Evolutionary conservation across 2,888 invertebrate genomes (phyloP).

Genomic region (Nemapogon koenigi): DNA sequence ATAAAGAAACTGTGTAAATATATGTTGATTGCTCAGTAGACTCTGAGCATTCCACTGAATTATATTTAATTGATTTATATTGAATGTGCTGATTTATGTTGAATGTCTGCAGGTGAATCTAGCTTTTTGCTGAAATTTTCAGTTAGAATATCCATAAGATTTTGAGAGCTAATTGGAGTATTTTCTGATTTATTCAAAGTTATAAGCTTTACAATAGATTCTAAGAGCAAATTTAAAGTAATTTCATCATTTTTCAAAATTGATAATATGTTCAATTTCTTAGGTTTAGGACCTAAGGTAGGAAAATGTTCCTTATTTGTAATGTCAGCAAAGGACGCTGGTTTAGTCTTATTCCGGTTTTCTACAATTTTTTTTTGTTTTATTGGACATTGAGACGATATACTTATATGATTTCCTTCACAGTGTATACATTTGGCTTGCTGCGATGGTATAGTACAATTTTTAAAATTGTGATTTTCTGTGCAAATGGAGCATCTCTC

Average conservation of each 20-base stretch:
- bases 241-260: no score
- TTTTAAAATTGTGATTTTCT: background rate
- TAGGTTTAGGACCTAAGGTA: no score
- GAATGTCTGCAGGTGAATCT: no score
- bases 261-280: no score
- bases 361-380: constrained; percentile 2
- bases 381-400: background rate
- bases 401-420: constrained; percentile 2
- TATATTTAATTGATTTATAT: background rate
- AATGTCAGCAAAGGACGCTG: no score
- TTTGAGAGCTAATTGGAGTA: background rate
- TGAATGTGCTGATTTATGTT: no score
- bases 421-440: background rate
- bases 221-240: no score
- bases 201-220: background rate
- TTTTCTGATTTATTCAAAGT: background rate
- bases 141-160: background rate
- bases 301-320: no score
- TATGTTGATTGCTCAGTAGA: background rate
- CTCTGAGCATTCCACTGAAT: constrained; percentile 6
- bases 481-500: no score
- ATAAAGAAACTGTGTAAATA: constrained; percentile 1
- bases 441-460: background rate
- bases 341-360: background rate
- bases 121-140: background rate